A percentile compares a stretch with the other conserved stretches of the same genome.
Evolutionary conservation across 35 echinoderm and acorn worm genomes (phyloP).

Genomic region (Chiridota heheva): DNA sequence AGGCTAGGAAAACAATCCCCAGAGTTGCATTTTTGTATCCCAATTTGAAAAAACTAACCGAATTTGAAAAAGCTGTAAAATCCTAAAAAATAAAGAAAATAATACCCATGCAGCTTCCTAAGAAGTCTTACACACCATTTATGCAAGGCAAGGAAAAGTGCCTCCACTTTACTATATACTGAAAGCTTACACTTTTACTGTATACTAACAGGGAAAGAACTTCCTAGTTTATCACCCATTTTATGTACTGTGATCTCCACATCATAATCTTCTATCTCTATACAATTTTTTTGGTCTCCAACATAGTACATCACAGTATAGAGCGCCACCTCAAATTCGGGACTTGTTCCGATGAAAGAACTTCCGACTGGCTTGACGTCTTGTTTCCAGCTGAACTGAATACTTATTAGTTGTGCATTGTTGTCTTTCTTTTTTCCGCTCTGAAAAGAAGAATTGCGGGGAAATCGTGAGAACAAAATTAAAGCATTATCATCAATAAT

Average conservation of each 20-base stretch:
- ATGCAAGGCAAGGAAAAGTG: no score
- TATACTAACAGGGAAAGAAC: constrained; percentile 55
- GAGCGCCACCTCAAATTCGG: constrained; percentile 96
- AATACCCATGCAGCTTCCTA: no score
- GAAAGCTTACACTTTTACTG: no score
- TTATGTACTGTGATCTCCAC: constrained; percentile 70
- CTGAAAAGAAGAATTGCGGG: constrained; percentile 1
- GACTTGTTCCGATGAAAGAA: constrained; percentile 97
- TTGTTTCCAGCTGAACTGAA: constrained; percentile 91
- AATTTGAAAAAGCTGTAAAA: no score
- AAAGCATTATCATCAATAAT: no score
- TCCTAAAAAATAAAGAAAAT: no score
- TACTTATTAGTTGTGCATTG: constrained; percentile 67
- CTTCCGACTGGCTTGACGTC: constrained; percentile 86
- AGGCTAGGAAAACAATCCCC: no score
- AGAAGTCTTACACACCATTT: no score
- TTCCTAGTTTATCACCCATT: constrained; percentile 66
- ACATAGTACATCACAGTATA: constrained; percentile 80
- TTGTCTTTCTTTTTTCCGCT: constrained; percentile 28
- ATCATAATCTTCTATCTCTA: constrained; percentile 75
- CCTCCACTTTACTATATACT: no score
- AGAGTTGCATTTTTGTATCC: no score
- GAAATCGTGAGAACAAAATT: neutral
- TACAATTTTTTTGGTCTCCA: constrained; percentile 39
- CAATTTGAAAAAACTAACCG: no score